Evolutionary conservation across 2,113 vertebrate genomes (phyloP), one percentile per base, ranked within the genome.

Genomic region (Sander lucioperca): DNA sequence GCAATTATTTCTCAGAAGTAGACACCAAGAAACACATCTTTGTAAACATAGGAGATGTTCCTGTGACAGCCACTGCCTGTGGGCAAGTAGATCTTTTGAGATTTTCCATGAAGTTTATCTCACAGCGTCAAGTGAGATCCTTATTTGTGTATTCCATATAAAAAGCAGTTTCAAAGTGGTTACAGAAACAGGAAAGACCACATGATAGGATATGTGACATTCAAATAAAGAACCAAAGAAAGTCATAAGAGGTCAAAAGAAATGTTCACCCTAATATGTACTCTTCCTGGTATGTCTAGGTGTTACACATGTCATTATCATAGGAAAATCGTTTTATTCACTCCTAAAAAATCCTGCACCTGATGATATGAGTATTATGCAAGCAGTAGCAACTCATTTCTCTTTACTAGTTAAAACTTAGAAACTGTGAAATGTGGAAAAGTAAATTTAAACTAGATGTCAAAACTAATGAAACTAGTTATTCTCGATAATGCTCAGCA

Each of bases 401-500:
- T 56, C 12, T 56, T 15, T 13, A 54, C 48, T 3, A 8, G 48
- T 14, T 53, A 33, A 56, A 36, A 14, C 13, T 36, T 14, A 6
- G 7, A 18, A 50, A 33, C 50, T 57, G 4, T 36, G 51, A 5
- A 19, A 39, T 3, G 10, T 67, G 23, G 25, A 23, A 58, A 56
- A 23, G 9, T 59, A 36, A 21, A 48, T 47, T 57, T 9, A 18
- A 45, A 59, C n/a, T 39, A 45, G 23, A 67, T 45, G n/a, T 63
- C 36, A 48, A 45, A 57, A 57, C 63, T 23, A 47, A 51, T 5
- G 15, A 54, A 77, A 80, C 27, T 48, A 25, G 59, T 73, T 73
- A 48, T 45, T 56, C 36, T 23, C 13, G 33, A 71, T 65, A 36
- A 43, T 56, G 14, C 43, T 27, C 27, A 27, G n/a, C 18, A n/a